Evolutionary conservation across 2,888 invertebrate genomes (phyloP).

Genomic region (Pemphredon lugubris): DNA sequence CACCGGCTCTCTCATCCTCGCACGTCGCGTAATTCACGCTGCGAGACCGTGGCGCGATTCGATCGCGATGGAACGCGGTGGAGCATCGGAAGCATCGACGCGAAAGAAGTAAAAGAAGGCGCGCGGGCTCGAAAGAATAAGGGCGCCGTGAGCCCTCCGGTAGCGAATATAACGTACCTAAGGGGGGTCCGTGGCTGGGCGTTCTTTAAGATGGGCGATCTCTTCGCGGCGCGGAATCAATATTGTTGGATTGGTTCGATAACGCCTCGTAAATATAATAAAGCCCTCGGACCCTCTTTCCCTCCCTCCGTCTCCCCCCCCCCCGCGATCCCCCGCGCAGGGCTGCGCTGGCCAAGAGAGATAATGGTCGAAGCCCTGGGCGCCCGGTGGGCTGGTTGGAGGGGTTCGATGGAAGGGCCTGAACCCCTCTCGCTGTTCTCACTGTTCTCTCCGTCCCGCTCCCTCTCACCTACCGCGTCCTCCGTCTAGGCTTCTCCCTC

Average conservation of each 20-base stretch:
- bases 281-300: constrained; percentile 64
- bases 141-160: constrained; percentile 47
- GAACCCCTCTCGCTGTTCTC: constrained; percentile 32
- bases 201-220: constrained; percentile 67
- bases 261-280: constrained; percentile 78
- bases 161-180: constrained; percentile 47
- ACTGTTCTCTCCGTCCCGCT: not conserved
- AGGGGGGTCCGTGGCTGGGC: constrained; percentile 46
- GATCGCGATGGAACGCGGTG: not conserved
- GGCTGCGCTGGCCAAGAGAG: constrained; percentile 59
- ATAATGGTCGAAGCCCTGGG: constrained; percentile 70
- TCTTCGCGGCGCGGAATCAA: constrained; percentile 72
- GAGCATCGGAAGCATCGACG: not conserved
- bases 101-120: constrained; percentile 24
- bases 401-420: constrained; percentile 56
- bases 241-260: constrained; percentile 76
- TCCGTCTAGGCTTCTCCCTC: constrained; percentile 28
- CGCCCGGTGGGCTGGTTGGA: constrained; percentile 57
- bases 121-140: constrained; percentile 32
- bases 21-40: constrained; percentile 42
- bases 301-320: constrained; percentile 10
- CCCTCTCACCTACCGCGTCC: constrained; percentile 8
- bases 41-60: not conserved
- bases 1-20: constrained; percentile 5
- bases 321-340: constrained; percentile 27